These are phyloP conservation scores for Poecile montanus DNA, from an alignment of 2,797 vertebrate species.

Conservation along the genomic window DNA sequence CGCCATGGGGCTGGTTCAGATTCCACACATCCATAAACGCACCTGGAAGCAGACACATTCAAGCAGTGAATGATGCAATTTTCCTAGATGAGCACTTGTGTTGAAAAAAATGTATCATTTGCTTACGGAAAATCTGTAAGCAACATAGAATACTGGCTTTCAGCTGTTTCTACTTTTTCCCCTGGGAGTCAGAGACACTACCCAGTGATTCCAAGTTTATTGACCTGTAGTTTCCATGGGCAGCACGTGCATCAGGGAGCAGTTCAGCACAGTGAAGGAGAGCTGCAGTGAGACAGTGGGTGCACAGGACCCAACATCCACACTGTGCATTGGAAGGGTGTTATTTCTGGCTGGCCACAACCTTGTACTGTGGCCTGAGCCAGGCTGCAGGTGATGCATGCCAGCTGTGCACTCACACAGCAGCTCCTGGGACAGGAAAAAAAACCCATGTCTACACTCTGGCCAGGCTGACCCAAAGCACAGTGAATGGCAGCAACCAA, in stretches of 20 bases:
- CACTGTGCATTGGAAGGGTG: neutral
- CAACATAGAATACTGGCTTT: neutral
- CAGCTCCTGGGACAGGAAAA: neutral
- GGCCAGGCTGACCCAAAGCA: neutral
- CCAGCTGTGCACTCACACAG: neutral
- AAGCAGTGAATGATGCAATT: neutral
- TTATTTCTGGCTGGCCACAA: neutral
- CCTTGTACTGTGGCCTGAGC: neutral
- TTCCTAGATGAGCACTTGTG: neutral
- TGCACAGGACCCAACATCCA: neutral
- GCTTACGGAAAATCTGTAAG: neutral
- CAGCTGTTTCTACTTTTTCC: neutral
- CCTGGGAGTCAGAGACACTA: neutral
- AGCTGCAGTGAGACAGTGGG: neutral
- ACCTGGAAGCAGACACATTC: neutral
- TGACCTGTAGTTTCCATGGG: neutral
- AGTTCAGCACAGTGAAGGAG: neutral
- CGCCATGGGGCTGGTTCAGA: neutral
- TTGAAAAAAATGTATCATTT: neutral
- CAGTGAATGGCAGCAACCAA: neutral
- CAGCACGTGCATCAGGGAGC: neutral
- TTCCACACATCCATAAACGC: neutral
- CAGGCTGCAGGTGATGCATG: fast-evolving
- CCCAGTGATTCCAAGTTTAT: neutral
- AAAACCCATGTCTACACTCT: fast-evolving